Percentiles rank a stretch among this genome's conserved stretches.
These are phyloP conservation scores for Drosophila jambulina DNA, from an alignment of 1,140 invertebrate genomes.

Conservation along the genomic window DNA sequence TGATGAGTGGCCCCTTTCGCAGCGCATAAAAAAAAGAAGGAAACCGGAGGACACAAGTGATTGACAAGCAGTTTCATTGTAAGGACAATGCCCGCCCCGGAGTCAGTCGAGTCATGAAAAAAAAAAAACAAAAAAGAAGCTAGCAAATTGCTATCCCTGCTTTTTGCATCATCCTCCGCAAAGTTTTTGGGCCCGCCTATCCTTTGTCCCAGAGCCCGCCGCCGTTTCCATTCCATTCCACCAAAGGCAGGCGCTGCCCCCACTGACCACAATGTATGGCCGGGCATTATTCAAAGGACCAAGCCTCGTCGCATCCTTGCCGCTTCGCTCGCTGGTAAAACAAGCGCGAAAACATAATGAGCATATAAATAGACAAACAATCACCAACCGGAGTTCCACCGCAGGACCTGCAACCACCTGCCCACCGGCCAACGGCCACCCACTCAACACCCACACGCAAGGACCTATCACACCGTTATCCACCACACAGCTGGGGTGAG, in stretches of 20 bases:
- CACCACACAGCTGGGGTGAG: slow-evolving; percentile 33
- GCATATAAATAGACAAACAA: slow-evolving; percentile 77
- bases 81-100: slow-evolving; percentile 45
- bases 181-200: slow-evolving; percentile 37
- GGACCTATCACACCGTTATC: slow-evolving; percentile 4
- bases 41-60: slow-evolving; percentile 34
- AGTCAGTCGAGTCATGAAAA: slow-evolving; percentile 24
- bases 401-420: slow-evolving; percentile 2
- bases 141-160: slow-evolving; percentile 52
- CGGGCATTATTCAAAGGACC: slow-evolving; percentile 68
- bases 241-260: background rate
- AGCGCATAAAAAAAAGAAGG: background rate
- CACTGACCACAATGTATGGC: slow-evolving; percentile 65
- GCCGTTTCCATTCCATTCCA: slow-evolving; percentile 1
- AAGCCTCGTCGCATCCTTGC: slow-evolving; percentile 2
- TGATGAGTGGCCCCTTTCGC: slow-evolving; percentile 53
- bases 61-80: slow-evolving; percentile 69
- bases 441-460: background rate
- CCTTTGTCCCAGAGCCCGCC: slow-evolving; percentile 11
- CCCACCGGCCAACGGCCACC: background rate
- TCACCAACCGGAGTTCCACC: slow-evolving; percentile 31
- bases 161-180: slow-evolving; percentile 43
- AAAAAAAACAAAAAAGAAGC: slow-evolving; percentile 23
- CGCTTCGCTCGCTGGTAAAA: slow-evolving; percentile 60
- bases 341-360: slow-evolving; percentile 79